phyloP scores from a whole-genome alignment of 2,113 vertebrate genomes.

The Otus sunia region DNA sequence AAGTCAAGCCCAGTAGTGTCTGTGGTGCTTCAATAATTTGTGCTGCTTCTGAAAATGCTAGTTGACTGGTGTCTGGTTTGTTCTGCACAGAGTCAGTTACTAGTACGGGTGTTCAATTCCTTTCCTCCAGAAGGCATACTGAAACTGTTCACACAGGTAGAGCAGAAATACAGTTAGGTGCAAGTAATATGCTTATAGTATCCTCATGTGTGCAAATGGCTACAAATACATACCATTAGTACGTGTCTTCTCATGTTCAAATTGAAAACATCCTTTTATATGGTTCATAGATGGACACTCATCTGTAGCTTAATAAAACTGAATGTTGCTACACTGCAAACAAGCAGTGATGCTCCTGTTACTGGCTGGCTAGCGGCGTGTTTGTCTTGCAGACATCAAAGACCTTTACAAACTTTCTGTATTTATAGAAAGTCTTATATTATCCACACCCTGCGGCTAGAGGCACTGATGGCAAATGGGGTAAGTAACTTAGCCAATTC shows the following conservation, averaged over 20 bases:
- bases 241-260: neutral
- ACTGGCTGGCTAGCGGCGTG: neutral
- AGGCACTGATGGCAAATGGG: neutral
- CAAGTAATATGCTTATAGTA: neutral
- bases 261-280: neutral
- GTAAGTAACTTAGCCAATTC: neutral
- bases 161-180: neutral
- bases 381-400: neutral
- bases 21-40: neutral
- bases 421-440: neutral
- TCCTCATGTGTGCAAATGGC: neutral
- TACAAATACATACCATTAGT: neutral
- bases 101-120: neutral
- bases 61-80: neutral
- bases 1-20: neutral
- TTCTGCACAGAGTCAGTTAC: rapidly evolving
- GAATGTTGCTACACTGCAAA: neutral
- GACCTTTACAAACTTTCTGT: neutral
- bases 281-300: neutral
- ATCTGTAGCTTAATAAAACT: neutral
- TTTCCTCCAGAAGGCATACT: neutral
- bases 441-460: neutral
- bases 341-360: neutral
- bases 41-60: neutral
- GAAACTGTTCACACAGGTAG: neutral